Evolutionary conservation across 2,888 invertebrate genomes (phyloP).

Genomic region (Chrysotoxum bicinctum): DNA sequence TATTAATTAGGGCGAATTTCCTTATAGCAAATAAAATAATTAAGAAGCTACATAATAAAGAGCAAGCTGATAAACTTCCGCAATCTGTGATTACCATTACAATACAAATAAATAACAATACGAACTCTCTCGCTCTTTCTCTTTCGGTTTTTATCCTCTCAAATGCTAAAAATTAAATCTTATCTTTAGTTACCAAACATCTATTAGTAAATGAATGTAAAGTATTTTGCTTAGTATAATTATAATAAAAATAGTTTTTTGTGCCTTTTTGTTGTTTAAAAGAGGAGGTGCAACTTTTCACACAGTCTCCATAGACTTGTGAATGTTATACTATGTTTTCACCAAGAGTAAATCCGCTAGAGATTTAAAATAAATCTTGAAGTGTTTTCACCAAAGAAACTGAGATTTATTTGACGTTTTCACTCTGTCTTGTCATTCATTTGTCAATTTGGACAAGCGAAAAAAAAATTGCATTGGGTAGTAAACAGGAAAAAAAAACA

Average conservation of each 20-base stretch:
- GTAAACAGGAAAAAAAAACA: too few relatives aligned
- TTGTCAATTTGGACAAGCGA: too few relatives aligned
- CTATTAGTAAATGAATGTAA: slow-evolving; percentile 9
- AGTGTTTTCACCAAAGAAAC: too few relatives aligned
- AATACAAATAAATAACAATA: slow-evolving; percentile 24
- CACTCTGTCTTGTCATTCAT: too few relatives aligned
- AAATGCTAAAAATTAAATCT: slow-evolving; percentile 43
- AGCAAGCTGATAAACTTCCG: slow-evolving; percentile 45
- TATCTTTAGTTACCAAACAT: slow-evolving; percentile 1
- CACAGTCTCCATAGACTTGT: slow-evolving; percentile 4
- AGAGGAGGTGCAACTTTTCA: slow-evolving; percentile 15
- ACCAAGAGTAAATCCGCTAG: too few relatives aligned
- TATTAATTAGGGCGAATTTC: slow-evolving; percentile 21
- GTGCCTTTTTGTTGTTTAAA: slow-evolving; percentile 35
- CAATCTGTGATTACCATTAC: slow-evolving; percentile 66
- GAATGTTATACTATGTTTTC: too few relatives aligned
- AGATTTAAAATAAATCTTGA: too few relatives aligned
- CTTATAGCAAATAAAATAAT: background rate
- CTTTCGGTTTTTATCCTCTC: slow-evolving; percentile 15
- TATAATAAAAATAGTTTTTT: slow-evolving; percentile 15
- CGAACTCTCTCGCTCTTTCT: slow-evolving; percentile 9
- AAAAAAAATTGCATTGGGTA: too few relatives aligned
- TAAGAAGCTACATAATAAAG: slow-evolving; percentile 26
- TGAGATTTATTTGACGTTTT: too few relatives aligned
- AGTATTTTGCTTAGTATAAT: slow-evolving; percentile 27